Percentiles rank a stretch among this genome's conserved stretches.
These are phyloP conservation scores for Brachymystax lenok DNA, from an alignment of 2,797 vertebrate species.

Conservation along the genomic window DNA sequence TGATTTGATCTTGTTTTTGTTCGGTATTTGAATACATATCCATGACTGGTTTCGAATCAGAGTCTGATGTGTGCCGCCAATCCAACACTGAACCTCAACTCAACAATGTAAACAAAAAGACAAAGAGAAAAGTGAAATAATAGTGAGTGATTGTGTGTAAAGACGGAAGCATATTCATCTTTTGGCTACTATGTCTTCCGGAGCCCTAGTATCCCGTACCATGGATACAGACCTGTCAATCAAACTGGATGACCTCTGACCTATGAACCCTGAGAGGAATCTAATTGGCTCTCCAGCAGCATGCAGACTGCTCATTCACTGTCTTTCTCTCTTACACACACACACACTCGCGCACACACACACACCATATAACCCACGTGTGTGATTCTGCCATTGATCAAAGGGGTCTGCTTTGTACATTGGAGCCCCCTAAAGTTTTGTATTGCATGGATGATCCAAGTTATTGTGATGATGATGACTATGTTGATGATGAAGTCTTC, in stretches of 20 bases:
- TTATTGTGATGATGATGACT: conserved; percentile 47
- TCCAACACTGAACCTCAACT: conserved; percentile 18
- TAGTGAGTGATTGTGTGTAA: not conserved
- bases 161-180: not conserved
- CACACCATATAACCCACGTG: conserved; percentile 43
- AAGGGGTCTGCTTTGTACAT: conserved; percentile 36
- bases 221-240: conserved; percentile 26
- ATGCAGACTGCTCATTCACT: conserved; percentile 52
- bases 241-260: conserved; percentile 41
- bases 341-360: conserved; percentile 17
- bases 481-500: conserved; percentile 66
- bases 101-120: conserved; percentile 14
- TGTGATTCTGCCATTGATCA: conserved; percentile 46
- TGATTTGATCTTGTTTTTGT: conserved; percentile 39
- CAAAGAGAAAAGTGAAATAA: conserved; percentile 2
- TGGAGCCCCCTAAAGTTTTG: conserved; percentile 34
- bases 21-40: conserved; percentile 38
- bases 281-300: conserved; percentile 53
- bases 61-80: conserved; percentile 17
- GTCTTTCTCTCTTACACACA: conserved; percentile 12
- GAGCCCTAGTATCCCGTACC: conserved; percentile 3
- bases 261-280: conserved; percentile 41
- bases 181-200: conserved; percentile 4
- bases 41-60: conserved; percentile 15
- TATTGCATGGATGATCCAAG: conserved; percentile 70